Evolutionary conservation across 2,888 invertebrate species (phyloP), one percentile per base, ranked within the genome.

Genomic region (Eristalis pertinax): DNA sequence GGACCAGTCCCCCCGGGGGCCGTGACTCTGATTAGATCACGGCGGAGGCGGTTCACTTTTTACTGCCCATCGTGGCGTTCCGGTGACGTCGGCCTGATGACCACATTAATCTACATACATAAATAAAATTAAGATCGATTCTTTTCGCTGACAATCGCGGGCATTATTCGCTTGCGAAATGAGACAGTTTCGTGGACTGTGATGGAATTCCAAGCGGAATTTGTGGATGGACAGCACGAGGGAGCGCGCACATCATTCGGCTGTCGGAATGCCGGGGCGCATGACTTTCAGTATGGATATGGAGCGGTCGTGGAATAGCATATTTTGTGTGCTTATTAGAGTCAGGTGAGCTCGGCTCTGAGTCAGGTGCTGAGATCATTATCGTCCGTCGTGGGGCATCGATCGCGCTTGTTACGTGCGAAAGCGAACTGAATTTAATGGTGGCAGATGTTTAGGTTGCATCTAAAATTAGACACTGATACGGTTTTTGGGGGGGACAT

Each of bases 51-150:
- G 50, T 50, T 19, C n/a, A 8, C 8, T 19, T 50, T 32, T 50
- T 50, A 50, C 19, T 50, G 50, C n/a, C 50, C 50, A 50, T 50
- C 50, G 50, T 50, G 50, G 50, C 50, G 50, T 50, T 50, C 50
- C 50, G 50, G 50, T 50, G 50, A 50, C 50, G 50, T 50, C 50
- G 50, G 2, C 19, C 19, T 19, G 19, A 50, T 50, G 50, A 19
- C 19, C 50, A 50, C 19, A 50, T 50, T 50, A 50, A 50, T 50
- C 50, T n/a, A 50, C 50, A 50, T 50, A 19, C 50, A 19, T 19
- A 50, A 50, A 50, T 50, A 50, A 50, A 50, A 50, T 50, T 50
- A 50, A 50, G 50, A 50, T 50, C 50, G 50, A 50, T 50, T 50
- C 50, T 7, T 50, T 50, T 50, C 50, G 8, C 50, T 1, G 50